phyloP scores from a whole-genome alignment of 2,113 vertebrate genomes.

The Sprattus sprattus region DNA sequence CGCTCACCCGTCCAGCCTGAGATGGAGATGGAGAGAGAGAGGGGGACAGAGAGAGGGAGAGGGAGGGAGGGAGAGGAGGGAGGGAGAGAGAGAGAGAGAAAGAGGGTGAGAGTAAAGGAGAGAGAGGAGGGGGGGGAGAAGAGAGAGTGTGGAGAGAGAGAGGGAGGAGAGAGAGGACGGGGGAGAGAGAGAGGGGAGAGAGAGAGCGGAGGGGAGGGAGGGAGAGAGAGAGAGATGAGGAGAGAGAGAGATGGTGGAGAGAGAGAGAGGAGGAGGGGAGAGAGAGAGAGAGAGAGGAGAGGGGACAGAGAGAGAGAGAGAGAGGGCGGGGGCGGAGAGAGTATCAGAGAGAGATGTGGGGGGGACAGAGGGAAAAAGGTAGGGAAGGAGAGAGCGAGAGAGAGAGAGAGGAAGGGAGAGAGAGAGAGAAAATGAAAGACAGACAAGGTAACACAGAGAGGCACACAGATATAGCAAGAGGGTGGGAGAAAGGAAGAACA shows the following conservation, averaged over 20 bases:
- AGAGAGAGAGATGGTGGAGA: not conserved
- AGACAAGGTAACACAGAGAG: too few species aligned
- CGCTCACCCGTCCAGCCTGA: slow-evolving; percentile 84
- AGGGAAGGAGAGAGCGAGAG: not conserved
- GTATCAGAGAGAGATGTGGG: slow-evolving; percentile 10
- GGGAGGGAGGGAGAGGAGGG: not conserved
- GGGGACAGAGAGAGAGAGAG: not conserved
- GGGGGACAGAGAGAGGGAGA: not conserved
- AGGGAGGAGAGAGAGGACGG: not conserved
- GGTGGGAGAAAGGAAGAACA: too few species aligned
- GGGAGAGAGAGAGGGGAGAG: not conserved
- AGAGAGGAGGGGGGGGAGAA: not conserved
- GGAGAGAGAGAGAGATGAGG: not conserved
- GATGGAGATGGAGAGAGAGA: not conserved
- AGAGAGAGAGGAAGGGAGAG: not conserved
- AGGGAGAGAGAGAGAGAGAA: not conserved
- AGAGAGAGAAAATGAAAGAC: not conserved
- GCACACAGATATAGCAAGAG: too few species aligned
- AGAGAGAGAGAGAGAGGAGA: not conserved
- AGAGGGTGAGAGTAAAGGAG: not conserved
- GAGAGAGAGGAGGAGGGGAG: slow-evolving; percentile 20
- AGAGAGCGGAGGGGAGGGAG: slow-evolving; percentile 1
- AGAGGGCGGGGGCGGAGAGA: not conserved
- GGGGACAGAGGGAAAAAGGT: not conserved
- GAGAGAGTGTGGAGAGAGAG: not conserved